A percentile compares a stretch with the other conserved stretches of the same genome.
phyloP scores from a whole-genome alignment of 2,888 invertebrate species.

The Cinara cedri region DNA sequence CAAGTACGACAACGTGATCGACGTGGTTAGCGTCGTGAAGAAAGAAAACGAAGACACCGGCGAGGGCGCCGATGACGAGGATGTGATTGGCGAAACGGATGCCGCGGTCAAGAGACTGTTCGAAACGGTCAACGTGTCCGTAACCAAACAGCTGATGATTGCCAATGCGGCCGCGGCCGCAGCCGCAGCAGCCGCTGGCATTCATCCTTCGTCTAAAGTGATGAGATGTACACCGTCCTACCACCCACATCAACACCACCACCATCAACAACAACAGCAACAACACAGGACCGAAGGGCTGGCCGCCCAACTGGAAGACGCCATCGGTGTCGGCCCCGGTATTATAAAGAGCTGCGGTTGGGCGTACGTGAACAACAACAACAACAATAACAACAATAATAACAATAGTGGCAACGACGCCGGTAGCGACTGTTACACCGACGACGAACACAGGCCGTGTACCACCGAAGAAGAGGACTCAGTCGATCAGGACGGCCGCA shows the following conservation, averaged over 20 bases:
- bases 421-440: constrained; percentile 60
- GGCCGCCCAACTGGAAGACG: constrained; percentile 78
- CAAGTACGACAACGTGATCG: constrained; percentile 40
- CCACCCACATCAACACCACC: constrained; percentile 63
- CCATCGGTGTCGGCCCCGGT: constrained; percentile 67
- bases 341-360: too few relatives aligned
- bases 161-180: constrained; percentile 76
- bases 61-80: not conserved
- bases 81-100: constrained; percentile 66
- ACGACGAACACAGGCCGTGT: constrained; percentile 60
- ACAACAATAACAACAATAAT: constrained; percentile 64
- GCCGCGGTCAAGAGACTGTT: constrained; percentile 75
- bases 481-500: constrained; percentile 61
- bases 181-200: constrained; percentile 61
- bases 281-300: constrained; percentile 70
- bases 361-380: constrained; percentile 62
- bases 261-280: constrained; percentile 66
- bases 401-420: constrained; percentile 63
- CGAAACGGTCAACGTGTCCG: constrained; percentile 76
- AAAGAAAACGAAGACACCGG: constrained; percentile 40
- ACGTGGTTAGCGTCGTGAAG: constrained; percentile 48
- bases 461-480: constrained; percentile 61
- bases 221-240: constrained; percentile 57
- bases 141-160: constrained; percentile 74
- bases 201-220: constrained; percentile 66